Conservation (phyloP, 2,113 vertebrate species). For the Amia ocellicauda region DNA sequence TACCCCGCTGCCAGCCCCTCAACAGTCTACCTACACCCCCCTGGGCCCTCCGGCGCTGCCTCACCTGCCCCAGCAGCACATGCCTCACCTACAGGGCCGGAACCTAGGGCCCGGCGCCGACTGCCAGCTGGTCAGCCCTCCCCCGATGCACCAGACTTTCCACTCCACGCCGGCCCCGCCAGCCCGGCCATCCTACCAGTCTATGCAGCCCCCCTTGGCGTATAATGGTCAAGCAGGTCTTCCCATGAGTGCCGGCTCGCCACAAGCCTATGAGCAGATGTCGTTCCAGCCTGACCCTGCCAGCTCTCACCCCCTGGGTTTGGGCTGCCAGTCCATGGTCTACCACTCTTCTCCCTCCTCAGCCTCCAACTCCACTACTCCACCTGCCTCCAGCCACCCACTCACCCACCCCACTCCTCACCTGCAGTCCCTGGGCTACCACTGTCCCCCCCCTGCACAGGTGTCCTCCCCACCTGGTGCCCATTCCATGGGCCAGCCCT, state of each 20-base stretch:
- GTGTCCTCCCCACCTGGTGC: slow-evolving; percentile 64
- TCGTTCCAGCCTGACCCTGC: slow-evolving; percentile 79
- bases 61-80: no score
- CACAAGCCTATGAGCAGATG: slow-evolving; percentile 80
- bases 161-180: slow-evolving; percentile 71
- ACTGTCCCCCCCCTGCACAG: slow-evolving; percentile 70
- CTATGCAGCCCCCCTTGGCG: slow-evolving; percentile 77
- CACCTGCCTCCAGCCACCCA: slow-evolving; percentile 65
- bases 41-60: slow-evolving; percentile 79
- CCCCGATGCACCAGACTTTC: slow-evolving; percentile 75
- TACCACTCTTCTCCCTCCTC: slow-evolving; percentile 77
- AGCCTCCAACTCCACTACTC: slow-evolving; percentile 46
- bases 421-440: slow-evolving; percentile 75
- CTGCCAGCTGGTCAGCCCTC: slow-evolving; percentile 71
- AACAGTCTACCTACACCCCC: slow-evolving; percentile 64
- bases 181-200: slow-evolving; percentile 77
- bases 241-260: slow-evolving; percentile 69
- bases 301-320: slow-evolving; percentile 72
- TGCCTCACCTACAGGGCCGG: slow-evolving; percentile 81
- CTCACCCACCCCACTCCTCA: slow-evolving; percentile 72
- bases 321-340: slow-evolving; percentile 75
- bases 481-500: slow-evolving; percentile 71
- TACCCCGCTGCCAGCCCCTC: slow-evolving; percentile 70
- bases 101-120: slow-evolving; percentile 78
- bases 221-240: slow-evolving; percentile 87